phyloP scores from a whole-genome alignment of 2,888 invertebrate species.

The Drosophila paracracens region DNA sequence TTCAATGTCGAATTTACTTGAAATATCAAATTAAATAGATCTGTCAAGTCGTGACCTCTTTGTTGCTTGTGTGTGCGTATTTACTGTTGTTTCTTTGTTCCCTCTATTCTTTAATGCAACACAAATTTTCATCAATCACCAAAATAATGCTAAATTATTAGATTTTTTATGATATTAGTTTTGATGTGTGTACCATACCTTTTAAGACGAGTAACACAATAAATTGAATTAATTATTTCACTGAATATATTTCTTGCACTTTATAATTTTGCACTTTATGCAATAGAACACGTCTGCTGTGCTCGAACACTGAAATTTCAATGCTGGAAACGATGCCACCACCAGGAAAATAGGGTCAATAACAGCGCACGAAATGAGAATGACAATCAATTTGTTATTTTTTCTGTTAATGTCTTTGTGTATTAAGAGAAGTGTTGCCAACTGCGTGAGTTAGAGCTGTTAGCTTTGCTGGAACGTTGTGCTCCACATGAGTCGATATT shows the following conservation, averaged over 20 bases:
- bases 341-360: neutral
- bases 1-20: too few species aligned
- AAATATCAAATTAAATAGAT: neutral
- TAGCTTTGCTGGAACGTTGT: neutral
- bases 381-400: neutral
- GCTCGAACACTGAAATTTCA: constrained; percentile 38
- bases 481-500: neutral
- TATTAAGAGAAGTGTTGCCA: constrained; percentile 5
- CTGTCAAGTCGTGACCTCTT: neutral
- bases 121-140: neutral
- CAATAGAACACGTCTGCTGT: constrained; percentile 16
- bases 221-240: neutral
- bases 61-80: neutral
- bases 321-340: constrained; percentile 3
- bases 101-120: constrained; percentile 1
- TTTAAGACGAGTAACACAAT: constrained; percentile 4
- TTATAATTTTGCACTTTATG: neutral
- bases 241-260: constrained; percentile 14
- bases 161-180: neutral
- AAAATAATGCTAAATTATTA: neutral
- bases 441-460: neutral
- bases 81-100: constrained; percentile 30
- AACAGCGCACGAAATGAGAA: neutral
- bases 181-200: constrained; percentile 34
- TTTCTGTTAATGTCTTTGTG: constrained; percentile 1